Evolutionary conservation across 1,140 invertebrate genomes (phyloP).

Genomic region (Oncopodura yosiiana): DNA sequence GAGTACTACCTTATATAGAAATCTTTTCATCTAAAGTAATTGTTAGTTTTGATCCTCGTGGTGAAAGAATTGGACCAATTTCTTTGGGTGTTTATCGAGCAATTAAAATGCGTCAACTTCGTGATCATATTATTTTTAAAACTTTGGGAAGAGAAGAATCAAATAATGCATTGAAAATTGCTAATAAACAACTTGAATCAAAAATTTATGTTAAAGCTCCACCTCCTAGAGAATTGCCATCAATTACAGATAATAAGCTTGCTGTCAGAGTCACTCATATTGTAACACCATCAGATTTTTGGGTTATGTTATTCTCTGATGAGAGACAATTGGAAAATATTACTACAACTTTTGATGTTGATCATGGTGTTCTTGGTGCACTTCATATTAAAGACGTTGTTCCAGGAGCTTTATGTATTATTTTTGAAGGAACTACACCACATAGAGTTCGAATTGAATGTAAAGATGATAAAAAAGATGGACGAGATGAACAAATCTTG

Average conservation of each 20-base stretch:
- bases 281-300: slow-evolving; percentile 1
- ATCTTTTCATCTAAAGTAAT: slow-evolving; percentile 22
- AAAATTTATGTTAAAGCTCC: slow-evolving; percentile 1
- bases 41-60: slow-evolving; percentile 21
- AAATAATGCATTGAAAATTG: background rate
- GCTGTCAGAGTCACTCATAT: background rate
- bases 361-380: background rate
- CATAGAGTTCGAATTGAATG: slow-evolving; percentile 17
- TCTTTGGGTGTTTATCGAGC: slow-evolving; percentile 58
- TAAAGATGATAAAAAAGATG: background rate
- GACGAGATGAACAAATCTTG: slow-evolving; percentile 17
- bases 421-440: slow-evolving; percentile 35
- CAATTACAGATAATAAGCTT: background rate
- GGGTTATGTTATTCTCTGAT: background rate
- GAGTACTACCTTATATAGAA: slow-evolving; percentile 21
- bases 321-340: background rate
- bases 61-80: slow-evolving; percentile 23
- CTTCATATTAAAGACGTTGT: background rate
- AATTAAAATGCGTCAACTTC: slow-evolving; percentile 56
- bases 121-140: slow-evolving; percentile 37
- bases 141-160: background rate
- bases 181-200: too few species aligned
- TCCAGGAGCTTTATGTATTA: slow-evolving; percentile 25
- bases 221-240: background rate
- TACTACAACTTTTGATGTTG: background rate